A percentile compares a stretch with the other conserved stretches of the same genome.
phyloP scores from a whole-genome alignment of 2,888 invertebrate species.

The Drosophila greeni region DNA sequence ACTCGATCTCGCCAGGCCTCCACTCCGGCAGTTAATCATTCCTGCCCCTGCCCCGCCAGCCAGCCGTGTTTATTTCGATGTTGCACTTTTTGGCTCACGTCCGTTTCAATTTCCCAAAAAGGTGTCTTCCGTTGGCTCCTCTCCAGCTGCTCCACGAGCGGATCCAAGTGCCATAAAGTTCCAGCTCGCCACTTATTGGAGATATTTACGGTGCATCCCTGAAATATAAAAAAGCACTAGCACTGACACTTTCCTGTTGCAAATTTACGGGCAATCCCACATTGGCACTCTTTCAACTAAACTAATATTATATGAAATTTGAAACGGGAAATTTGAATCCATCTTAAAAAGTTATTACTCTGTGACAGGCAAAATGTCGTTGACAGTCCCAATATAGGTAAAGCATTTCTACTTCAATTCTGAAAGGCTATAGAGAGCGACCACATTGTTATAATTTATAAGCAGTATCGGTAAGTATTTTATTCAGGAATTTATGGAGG shows the following conservation, averaged over 20 bases:
- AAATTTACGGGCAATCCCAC: conserved; percentile 8
- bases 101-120: conserved; percentile 48
- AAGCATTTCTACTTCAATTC: too few species aligned
- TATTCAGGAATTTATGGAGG: neutral
- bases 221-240: conserved; percentile 6
- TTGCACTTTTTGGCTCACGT: conserved; percentile 49
- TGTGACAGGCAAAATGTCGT: neutral
- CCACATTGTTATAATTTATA: neutral
- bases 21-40: conserved; percentile 63
- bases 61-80: conserved; percentile 26
- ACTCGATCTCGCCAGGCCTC: conserved; percentile 31
- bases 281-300: conserved; percentile 5
- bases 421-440: neutral
- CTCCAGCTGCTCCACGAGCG: conserved; percentile 11
- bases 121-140: conserved; percentile 43
- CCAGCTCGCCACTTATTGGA: conserved; percentile 39
- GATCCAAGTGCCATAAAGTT: conserved; percentile 49
- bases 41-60: conserved; percentile 4
- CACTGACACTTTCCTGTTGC: neutral
- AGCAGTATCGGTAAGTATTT: neutral
- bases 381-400: neutral
- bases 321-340: neutral
- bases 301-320: conserved; percentile 1
- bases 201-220: conserved; percentile 43
- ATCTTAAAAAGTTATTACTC: neutral